These are phyloP conservation scores for Hyles vespertilio DNA, from an alignment of 1,140 invertebrate genomes.

Conservation along the genomic window DNA sequence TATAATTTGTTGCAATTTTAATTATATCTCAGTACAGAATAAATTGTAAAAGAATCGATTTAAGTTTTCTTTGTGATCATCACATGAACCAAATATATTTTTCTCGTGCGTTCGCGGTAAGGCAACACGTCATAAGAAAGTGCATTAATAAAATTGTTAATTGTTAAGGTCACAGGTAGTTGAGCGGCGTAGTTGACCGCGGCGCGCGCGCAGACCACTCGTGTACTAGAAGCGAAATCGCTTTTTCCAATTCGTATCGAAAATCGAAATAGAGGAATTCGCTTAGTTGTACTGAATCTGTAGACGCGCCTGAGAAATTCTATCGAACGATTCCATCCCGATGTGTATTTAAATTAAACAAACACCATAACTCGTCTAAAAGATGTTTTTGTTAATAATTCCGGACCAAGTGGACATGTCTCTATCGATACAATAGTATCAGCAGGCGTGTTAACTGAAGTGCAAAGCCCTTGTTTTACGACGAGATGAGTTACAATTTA, in stretches of 20 bases:
- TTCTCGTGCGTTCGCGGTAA: constrained; percentile 21
- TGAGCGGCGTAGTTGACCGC: constrained; percentile 52
- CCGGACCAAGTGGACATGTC: constrained; percentile 67
- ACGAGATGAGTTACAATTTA: constrained; percentile 63
- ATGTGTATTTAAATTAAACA: constrained; percentile 24
- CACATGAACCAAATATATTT: constrained; percentile 5
- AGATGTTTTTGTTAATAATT: constrained; percentile 57
- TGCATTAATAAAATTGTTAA: constrained; percentile 71
- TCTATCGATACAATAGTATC: constrained; percentile 65
- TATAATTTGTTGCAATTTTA: not conserved
- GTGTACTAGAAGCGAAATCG: constrained; percentile 68
- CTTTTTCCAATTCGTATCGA: constrained; percentile 53
- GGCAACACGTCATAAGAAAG: constrained; percentile 63
- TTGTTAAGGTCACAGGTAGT: constrained; percentile 66
- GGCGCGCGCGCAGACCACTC: constrained; percentile 63
- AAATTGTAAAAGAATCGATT: too few relatives aligned
- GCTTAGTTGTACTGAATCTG: constrained; percentile 64
- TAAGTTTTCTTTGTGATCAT: constrained; percentile 3
- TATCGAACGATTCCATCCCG: constrained; percentile 7
- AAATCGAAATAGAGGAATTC: constrained; percentile 54
- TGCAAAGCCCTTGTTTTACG: constrained; percentile 37
- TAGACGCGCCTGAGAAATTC: constrained; percentile 21
- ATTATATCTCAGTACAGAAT: constrained; percentile 1
- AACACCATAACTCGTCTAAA: constrained; percentile 25
- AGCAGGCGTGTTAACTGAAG: constrained; percentile 35